phyloP scores from a whole-genome alignment of 92 coral and sea anemone species.

The Palythoa caribaeorum region DNA sequence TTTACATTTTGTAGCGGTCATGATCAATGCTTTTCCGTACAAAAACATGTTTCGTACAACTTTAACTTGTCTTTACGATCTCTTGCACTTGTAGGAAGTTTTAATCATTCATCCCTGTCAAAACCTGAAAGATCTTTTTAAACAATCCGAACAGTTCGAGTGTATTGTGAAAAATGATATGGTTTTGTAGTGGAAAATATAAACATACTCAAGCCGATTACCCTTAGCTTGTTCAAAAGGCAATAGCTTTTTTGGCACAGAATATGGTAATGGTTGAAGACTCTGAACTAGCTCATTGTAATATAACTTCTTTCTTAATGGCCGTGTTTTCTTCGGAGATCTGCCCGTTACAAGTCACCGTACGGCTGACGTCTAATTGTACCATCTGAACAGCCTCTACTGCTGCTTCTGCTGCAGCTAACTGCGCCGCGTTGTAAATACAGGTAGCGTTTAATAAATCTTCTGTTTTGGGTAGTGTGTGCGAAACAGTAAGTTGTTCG shows the following conservation, averaged over 20 bases:
- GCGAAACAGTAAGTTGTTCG: constrained; percentile 14
- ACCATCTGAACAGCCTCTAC: constrained; percentile 42
- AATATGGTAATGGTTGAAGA: not conserved
- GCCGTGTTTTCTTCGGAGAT: constrained; percentile 46
- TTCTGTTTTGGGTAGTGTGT: constrained; percentile 34
- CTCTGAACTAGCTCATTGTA: not conserved
- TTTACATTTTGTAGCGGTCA: not conserved
- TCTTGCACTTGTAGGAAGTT: not conserved
- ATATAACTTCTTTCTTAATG: constrained; percentile 62
- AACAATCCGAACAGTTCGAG: not conserved
- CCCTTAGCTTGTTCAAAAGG: constrained; percentile 7
- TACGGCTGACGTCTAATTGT: constrained; percentile 1
- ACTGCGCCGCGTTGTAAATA: constrained; percentile 42
- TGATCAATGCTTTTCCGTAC: not conserved
- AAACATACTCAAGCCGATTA: constrained; percentile 20
- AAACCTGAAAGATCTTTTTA: not conserved
- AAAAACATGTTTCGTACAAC: not conserved
- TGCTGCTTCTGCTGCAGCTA: constrained; percentile 38
- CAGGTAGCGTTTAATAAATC: constrained; percentile 38
- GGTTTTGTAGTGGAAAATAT: constrained; percentile 14
- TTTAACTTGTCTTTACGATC: not conserved
- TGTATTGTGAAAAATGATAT: constrained; percentile 25
- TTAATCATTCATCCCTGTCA: not conserved
- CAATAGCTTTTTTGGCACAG: not conserved
- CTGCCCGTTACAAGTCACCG: constrained; percentile 48